Conservation (phyloP, 2,888 invertebrate genomes). For the Luperina nickerlii region DNA sequence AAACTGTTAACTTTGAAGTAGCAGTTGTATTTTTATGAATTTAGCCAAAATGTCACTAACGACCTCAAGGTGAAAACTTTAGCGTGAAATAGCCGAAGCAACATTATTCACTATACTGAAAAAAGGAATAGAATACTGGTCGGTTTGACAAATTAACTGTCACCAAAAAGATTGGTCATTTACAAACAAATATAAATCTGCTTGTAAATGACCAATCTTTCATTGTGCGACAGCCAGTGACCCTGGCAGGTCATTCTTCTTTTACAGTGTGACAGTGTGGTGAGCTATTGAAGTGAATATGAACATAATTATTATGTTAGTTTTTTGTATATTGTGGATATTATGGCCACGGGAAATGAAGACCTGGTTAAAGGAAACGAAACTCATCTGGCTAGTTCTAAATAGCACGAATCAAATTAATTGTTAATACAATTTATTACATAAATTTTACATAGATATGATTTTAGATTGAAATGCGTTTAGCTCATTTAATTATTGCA, state of each 20-base stretch:
- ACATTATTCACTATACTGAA: not conserved
- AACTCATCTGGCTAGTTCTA: constrained; percentile 30
- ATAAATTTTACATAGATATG: not conserved
- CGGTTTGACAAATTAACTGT: not conserved
- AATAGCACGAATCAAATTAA: constrained; percentile 23
- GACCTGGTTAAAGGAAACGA: constrained; percentile 13
- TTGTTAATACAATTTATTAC: not conserved
- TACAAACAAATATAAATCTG: not conserved
- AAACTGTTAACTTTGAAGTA: not conserved
- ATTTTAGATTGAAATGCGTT: not conserved
- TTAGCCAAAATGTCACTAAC: not conserved
- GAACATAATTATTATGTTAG: not conserved
- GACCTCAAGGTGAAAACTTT: not conserved
- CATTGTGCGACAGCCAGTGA: not conserved
- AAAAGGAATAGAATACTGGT: not conserved
- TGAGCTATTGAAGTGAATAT: constrained; percentile 21
- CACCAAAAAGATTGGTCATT: not conserved
- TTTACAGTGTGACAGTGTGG: constrained; percentile 19
- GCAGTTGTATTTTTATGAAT: constrained; percentile 2
- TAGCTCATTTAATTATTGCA: constrained; percentile 8
- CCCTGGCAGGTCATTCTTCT: constrained; percentile 14
- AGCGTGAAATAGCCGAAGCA: not conserved
- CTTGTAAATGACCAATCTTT: not conserved
- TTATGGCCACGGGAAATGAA: constrained; percentile 39
- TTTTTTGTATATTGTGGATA: constrained; percentile 19